Conservation (phyloP, 1,140 invertebrate species). For the Cydia fagiglandana region DNA sequence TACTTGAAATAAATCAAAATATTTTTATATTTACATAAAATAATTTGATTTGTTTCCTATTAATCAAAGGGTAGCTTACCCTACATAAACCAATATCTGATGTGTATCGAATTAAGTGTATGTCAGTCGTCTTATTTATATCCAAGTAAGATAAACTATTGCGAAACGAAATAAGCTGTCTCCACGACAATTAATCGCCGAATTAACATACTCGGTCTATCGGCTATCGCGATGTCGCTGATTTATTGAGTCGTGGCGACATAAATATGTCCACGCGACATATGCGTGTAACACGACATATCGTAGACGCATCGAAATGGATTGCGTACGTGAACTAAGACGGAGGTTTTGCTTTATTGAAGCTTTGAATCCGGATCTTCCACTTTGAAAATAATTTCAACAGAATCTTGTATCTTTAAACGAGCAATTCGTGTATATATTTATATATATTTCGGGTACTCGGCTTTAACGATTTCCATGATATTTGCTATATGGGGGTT, state of each 20-base stretch:
- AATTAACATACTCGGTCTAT: constrained; percentile 13
- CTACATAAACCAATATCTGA: not conserved
- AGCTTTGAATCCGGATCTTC: too few relatives aligned
- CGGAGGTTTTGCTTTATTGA: not conserved
- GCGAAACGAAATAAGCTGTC: constrained; percentile 18
- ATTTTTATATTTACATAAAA: too few relatives aligned
- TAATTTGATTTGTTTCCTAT: too few relatives aligned
- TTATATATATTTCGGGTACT: too few relatives aligned
- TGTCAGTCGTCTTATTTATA: not conserved
- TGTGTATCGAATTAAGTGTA: not conserved
- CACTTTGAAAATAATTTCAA: too few relatives aligned
- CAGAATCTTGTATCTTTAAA: too few relatives aligned
- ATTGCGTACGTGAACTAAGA: not conserved
- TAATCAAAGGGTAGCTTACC: too few relatives aligned
- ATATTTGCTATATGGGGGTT: too few relatives aligned
- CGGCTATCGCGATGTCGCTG: constrained; percentile 8
- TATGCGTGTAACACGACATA: not conserved
- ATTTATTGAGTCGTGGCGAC: not conserved
- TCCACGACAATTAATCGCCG: constrained; percentile 5
- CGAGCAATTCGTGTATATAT: too few relatives aligned
- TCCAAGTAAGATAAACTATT: constrained; percentile 5
- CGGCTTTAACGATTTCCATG: too few relatives aligned
- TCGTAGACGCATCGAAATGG: not conserved
- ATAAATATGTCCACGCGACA: constrained; percentile 4
- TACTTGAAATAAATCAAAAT: too few relatives aligned